phyloP scores from a whole-genome alignment of 2,797 vertebrate species.

The Capromys pilorides region DNA sequence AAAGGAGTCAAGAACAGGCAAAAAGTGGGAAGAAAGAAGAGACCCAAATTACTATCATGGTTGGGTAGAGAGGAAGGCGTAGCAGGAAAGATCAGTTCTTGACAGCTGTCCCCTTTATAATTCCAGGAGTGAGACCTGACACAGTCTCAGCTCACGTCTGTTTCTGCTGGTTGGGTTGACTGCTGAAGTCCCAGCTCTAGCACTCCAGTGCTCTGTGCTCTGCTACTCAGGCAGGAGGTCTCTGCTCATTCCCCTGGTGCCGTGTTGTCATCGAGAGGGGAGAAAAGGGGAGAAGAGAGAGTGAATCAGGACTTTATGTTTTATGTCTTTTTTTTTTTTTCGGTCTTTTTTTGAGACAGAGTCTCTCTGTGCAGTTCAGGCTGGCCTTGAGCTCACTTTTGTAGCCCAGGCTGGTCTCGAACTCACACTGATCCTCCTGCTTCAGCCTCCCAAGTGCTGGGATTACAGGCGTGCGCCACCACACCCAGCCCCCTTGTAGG shows the following conservation, averaged over 20 bases:
- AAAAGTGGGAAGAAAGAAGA: not conserved
- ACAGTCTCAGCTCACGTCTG: not conserved
- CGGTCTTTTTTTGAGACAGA: too few species aligned
- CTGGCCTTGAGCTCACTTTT: too few species aligned
- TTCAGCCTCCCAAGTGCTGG: too few species aligned
- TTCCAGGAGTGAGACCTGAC: not conserved
- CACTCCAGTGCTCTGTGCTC: not conserved
- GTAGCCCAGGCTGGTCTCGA: too few species aligned
- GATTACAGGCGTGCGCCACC: too few species aligned
- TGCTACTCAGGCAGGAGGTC: not conserved
- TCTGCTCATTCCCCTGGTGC: not conserved
- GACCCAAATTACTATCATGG: not conserved
- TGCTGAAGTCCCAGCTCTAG: not conserved
- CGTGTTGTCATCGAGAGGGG: not conserved
- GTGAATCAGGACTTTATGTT: not conserved
- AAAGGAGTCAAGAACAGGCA: not conserved
- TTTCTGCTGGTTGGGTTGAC: not conserved
- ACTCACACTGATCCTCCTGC: too few species aligned
- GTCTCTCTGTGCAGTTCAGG: too few species aligned
- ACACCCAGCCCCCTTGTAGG: too few species aligned
- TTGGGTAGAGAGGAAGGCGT: fast-evolving
- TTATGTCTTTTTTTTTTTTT: too few species aligned
- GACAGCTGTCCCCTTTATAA: constrained; percentile 3
- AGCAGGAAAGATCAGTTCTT: not conserved
- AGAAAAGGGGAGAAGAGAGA: not conserved